Conservation (phyloP, 2,888 invertebrate genomes). For the Eupeodes luniger region DNA sequence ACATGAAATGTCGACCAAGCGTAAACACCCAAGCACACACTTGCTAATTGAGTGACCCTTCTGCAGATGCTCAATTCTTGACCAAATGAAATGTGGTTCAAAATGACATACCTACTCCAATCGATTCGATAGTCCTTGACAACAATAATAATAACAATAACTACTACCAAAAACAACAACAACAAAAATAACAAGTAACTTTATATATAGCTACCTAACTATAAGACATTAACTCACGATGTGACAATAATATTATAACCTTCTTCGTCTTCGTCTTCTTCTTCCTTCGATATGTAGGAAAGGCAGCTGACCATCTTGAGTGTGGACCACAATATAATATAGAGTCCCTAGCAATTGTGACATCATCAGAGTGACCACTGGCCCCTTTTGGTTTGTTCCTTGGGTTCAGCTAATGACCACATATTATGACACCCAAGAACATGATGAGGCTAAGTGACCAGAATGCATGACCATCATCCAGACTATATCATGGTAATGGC, state of each 20-base stretch:
- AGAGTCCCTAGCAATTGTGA: slow-evolving; percentile 67
- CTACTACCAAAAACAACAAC: not conserved
- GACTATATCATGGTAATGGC: not conserved
- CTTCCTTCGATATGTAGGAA: slow-evolving; percentile 26
- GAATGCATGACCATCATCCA: slow-evolving; percentile 43
- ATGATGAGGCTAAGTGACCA: slow-evolving; percentile 65
- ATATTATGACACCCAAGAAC: slow-evolving; percentile 74
- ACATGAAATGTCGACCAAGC: slow-evolving; percentile 73
- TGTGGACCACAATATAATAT: slow-evolving; percentile 64
- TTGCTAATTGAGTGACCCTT: slow-evolving; percentile 76
- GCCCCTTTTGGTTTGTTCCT: slow-evolving; percentile 1
- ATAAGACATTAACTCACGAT: slow-evolving; percentile 67
- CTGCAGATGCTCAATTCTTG: slow-evolving; percentile 67
- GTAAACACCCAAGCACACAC: slow-evolving; percentile 75
- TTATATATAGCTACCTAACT: not conserved
- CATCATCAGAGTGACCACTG: slow-evolving; percentile 69
- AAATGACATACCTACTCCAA: slow-evolving; percentile 45
- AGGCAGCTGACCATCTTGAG: slow-evolving; percentile 51
- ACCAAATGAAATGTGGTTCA: slow-evolving; percentile 72
- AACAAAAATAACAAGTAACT: too few species aligned
- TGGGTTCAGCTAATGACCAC: slow-evolving; percentile 69
- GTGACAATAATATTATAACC: slow-evolving; percentile 74
- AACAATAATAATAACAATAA: slow-evolving; percentile 29
- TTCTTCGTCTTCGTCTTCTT: slow-evolving; percentile 23
- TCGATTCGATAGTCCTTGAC: slow-evolving; percentile 1